These are phyloP conservation scores for Ormia ochracea DNA, from an alignment of 2,888 invertebrate genomes.

Conservation along the genomic window DNA sequence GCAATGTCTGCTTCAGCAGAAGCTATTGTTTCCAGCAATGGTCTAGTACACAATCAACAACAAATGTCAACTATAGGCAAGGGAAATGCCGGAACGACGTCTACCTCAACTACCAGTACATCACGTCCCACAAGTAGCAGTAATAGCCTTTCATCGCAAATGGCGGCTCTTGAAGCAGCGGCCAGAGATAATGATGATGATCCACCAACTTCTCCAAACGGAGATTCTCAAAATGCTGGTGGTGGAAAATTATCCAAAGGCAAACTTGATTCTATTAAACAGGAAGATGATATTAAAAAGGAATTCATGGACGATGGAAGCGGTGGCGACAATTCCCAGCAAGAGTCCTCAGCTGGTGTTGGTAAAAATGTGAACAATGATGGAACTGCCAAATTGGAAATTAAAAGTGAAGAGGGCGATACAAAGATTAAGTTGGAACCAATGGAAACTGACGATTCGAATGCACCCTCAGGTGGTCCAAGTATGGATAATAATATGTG, in stretches of 20 bases:
- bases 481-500: conserved; percentile 67
- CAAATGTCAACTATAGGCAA: conserved; percentile 69
- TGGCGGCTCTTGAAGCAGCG: conserved; percentile 85
- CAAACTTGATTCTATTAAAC: conserved; percentile 82
- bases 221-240: conserved; percentile 70
- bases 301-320: conserved; percentile 80
- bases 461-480: conserved; percentile 46
- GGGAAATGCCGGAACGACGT: conserved; percentile 67
- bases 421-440: conserved; percentile 78
- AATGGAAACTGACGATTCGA: conserved; percentile 74
- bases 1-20: conserved; percentile 46
- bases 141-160: conserved; percentile 82
- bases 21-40: conserved; percentile 50
- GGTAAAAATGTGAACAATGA: conserved; percentile 82
- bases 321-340: conserved; percentile 75
- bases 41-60: conserved; percentile 62
- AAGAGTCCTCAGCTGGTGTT: conserved; percentile 77
- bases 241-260: conserved; percentile 78
- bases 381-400: conserved; percentile 77
- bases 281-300: conserved; percentile 82
- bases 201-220: conserved; percentile 80
- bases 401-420: conserved; percentile 70
- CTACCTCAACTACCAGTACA: conserved; percentile 61
- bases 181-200: conserved; percentile 82
- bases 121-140: conserved; percentile 74